Percentiles rank a stretch among this genome's conserved stretches.
Evolutionary conservation across 2,888 invertebrate species (phyloP).

Genomic region (Clusia tigrina): DNA sequence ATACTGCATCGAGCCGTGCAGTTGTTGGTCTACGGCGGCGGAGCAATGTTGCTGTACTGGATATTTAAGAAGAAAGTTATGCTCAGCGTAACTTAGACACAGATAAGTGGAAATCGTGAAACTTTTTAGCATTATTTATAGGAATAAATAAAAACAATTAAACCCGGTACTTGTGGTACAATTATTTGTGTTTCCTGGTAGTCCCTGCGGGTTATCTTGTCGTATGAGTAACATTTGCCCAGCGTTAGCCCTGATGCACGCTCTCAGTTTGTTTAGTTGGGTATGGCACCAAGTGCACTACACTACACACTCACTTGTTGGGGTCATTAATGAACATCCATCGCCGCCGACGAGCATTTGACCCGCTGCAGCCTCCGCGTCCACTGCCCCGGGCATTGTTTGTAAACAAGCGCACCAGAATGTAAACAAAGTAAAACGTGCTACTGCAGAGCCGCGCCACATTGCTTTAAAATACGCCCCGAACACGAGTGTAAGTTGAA

Average conservation of each 20-base stretch:
- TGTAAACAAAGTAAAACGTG: background rate
- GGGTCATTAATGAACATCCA: conserved; percentile 6
- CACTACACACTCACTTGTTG: conserved; percentile 14
- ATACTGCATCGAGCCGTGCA: conserved; percentile 47
- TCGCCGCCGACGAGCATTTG: background rate
- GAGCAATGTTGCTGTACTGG: conserved; percentile 35
- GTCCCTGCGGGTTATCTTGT: no score
- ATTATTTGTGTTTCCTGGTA: no score
- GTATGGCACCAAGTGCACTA: no score
- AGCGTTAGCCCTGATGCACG: background rate
- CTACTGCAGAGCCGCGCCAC: background rate
- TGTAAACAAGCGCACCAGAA: conserved; percentile 29
- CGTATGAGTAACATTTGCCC: background rate
- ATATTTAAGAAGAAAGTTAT: no score
- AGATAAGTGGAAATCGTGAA: no score
- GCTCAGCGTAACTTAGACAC: no score
- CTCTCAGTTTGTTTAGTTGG: no score
- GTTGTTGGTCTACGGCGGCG: conserved; percentile 39
- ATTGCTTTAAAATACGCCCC: background rate
- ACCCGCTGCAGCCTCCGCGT: background rate
- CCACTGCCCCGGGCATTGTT: conserved; percentile 30
- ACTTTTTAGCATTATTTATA: no score
- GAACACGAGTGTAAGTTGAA: no score
- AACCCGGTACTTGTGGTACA: no score
- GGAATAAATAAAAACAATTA: no score